Base-by-base conservation (phyloP, 2,888 invertebrate species). In the Myathropa florea region DNA sequence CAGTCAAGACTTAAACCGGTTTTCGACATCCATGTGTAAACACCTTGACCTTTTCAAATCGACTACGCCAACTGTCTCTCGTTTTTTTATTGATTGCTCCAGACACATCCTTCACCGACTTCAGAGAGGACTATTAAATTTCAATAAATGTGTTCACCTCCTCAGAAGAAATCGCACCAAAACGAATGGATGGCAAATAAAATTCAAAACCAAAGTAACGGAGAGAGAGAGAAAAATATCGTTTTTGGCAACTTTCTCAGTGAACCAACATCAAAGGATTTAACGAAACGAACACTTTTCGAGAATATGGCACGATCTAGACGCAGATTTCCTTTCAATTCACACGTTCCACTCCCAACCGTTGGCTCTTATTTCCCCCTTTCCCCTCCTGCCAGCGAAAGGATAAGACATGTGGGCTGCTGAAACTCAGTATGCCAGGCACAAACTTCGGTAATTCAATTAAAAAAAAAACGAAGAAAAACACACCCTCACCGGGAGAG, bases 361-460 rank as follows among this genome's bases (percentile, higher is more conserved):
- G 6, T 46, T 46, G 39, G 39, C 46, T 0, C 10, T 36, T 28
- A 24, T 68, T 46, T 46, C 57, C 59, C 21, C 9, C 36, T n/a
- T 28, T 57, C 24, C 14, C 23, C 23, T 10, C 23, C 9, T 36
- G n/a, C 24, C 63, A 75, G 24, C 55, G 53, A 39, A 84, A 70
- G 64, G 39, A 73, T 65, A 76, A 65, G 61, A 70, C 64, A 82
- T 78, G 76, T 81, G 76, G 57, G 12, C 26, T 77, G 76, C 28
- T 60, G 53, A 39, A 39, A 33, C 24, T 83, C 78, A 65, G 65
- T 71, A 86, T 86, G 83, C 73, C 79, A 63, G 73, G 83, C 83
- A 86, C 83, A 86, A 79, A 73, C 73, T 79, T 71, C 30, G 18
- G 83, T 83, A 79, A 86, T 86, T 86, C 86, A 86, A 86, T 86